Conservation (phyloP, 2,888 invertebrate genomes). For the Philaethria dido region DNA sequence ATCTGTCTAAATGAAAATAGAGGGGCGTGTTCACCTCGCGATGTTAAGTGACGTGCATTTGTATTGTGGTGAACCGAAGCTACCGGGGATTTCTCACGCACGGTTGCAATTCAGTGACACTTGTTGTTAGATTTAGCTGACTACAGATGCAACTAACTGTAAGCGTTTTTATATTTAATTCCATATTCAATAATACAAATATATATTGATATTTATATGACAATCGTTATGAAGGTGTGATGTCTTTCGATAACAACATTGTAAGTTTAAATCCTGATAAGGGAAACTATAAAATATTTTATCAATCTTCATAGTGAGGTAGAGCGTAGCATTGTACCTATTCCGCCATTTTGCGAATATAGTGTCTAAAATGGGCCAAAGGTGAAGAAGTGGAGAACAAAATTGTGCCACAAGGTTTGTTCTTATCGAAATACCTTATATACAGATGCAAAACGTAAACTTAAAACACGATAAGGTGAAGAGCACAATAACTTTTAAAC, state of each 20-base stretch:
- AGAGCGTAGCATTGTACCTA: no score
- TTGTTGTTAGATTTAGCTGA: background rate
- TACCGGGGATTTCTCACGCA: slow-evolving; percentile 27
- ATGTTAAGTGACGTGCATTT: slow-evolving; percentile 42
- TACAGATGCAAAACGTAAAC: background rate
- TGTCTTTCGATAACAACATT: no score
- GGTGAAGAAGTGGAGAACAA: background rate
- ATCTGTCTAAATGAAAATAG: slow-evolving; percentile 78
- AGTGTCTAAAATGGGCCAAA: no score
- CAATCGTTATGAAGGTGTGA: background rate
- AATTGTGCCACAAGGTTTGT: background rate
- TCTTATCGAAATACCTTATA: background rate
- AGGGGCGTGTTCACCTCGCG: slow-evolving; percentile 56
- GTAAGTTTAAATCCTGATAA: no score
- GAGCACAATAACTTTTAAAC: slow-evolving; percentile 40
- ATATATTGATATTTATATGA: no score
- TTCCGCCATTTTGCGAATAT: no score
- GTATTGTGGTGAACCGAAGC: slow-evolving; percentile 29
- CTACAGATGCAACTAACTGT: background rate
- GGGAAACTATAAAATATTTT: no score
- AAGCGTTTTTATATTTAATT: background rate
- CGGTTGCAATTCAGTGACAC: slow-evolving; percentile 10
- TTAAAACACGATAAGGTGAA: slow-evolving; percentile 25
- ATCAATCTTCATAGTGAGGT: no score
- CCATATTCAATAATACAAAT: no score